phyloP scores from a whole-genome alignment of 2,888 invertebrate genomes.

The Neoaliturus tenellus region DNA sequence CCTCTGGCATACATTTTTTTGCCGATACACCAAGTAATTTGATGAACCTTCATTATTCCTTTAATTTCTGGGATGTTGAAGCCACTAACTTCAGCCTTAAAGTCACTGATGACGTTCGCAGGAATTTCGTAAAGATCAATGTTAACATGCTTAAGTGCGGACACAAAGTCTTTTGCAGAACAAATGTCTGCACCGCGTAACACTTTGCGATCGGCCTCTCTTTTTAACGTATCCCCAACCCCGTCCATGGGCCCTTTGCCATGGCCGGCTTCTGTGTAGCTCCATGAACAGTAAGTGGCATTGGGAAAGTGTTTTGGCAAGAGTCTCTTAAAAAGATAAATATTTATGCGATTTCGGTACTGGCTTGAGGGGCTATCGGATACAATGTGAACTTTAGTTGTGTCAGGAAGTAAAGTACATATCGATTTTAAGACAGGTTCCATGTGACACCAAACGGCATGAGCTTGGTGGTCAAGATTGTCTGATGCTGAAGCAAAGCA shows the following conservation, averaged over 20 bases:
- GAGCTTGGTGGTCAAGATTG: constrained; percentile 2
- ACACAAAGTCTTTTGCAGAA: background rate
- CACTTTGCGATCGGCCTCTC: constrained; percentile 13
- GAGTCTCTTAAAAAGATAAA: background rate
- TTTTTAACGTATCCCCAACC: constrained; percentile 11
- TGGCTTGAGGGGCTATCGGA: constrained; percentile 31
- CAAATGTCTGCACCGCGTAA: background rate
- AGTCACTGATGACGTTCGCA: too few species aligned
- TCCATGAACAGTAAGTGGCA: background rate
- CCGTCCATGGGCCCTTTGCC: constrained; percentile 34
- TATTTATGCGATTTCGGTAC: constrained; percentile 7
- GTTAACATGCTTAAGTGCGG: background rate
- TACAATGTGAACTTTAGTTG: background rate
- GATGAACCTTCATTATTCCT: too few species aligned
- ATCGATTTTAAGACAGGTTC: background rate
- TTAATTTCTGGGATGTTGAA: too few species aligned
- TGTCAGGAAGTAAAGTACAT: background rate
- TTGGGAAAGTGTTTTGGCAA: background rate
- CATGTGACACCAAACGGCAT: constrained; percentile 22
- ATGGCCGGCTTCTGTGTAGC: constrained; percentile 33
- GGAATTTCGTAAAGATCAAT: too few species aligned
- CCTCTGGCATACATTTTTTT: too few species aligned
- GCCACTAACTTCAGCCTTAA: too few species aligned
- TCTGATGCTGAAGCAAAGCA: constrained; percentile 7
- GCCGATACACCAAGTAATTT: too few species aligned